Base-by-base conservation (phyloP, 92 coral and sea anemone genomes). In the Nematostella vectensis region DNA sequence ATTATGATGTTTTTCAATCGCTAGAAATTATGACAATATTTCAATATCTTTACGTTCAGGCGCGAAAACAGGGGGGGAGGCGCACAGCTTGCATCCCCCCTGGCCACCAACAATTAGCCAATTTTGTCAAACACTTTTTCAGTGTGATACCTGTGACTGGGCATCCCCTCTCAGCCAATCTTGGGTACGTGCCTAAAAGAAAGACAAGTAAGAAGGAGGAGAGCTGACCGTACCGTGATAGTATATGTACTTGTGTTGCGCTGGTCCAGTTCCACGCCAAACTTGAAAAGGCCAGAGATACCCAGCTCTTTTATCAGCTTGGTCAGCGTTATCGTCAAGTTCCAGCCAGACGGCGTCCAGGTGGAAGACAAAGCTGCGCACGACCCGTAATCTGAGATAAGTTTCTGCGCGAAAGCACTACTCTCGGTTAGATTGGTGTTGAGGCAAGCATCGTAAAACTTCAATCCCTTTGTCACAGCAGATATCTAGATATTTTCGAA, bases 401-500 rank as follows among this genome's bases (percentile, higher is more conserved):
- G 65, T 20, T 66, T 65, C 4, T 22, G 67, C 47, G 80, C 55
- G 1, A 88, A 88, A 24, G 42, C 31, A 19, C 60, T 54, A 6
- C 61, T 52, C 63, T 85, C 56, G 43, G 76, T 56, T 18, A 55
- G 40, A 2, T 69, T 60, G 29, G 56, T 21, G 54, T 85, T 68
- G 77, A 85, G 74, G 62, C 95, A 85, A 0, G 88, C 63, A 31
- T 75, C 81, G 49, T 80, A 85, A 25, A 60, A 85, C 19, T 71
- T 52, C 54, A 79, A 80, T 15, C 82, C 81, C 23, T 45, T 45
- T 45, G 18, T 45, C 17, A 45, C 51, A 22, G 51, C 51, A 4
- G 12, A 4, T 17, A 45, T 22, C 51, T 45, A 17, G n/a, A n/a
- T n/a, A n/a, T n/a, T n/a, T n/a, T n/a, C n/a, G n/a, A n/a, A n/a